A percentile compares a stretch with the other conserved stretches of the same genome.
These are phyloP conservation scores for Tragelaphus imberbis DNA, from an alignment of 2,113 vertebrate species.

Conservation along the genomic window DNA sequence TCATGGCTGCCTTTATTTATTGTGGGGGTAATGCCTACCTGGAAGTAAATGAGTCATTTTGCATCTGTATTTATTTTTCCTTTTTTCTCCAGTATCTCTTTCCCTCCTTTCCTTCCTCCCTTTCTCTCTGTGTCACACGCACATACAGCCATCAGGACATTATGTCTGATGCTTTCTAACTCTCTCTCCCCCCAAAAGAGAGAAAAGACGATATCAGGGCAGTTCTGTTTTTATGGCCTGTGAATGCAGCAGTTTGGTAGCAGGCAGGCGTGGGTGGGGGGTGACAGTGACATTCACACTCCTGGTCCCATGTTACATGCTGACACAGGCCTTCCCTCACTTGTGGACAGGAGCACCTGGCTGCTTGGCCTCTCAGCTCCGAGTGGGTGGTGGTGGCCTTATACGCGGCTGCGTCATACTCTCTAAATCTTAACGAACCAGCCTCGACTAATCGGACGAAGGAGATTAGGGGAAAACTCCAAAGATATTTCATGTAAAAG, in stretches of 20 bases:
- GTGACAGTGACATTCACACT: constrained; percentile 1
- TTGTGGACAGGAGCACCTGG: background rate
- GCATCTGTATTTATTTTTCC: background rate
- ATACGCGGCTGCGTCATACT: background rate
- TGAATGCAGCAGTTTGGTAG: background rate
- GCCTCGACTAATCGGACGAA: background rate
- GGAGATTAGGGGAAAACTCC: background rate
- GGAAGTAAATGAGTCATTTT: background rate
- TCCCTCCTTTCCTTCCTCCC: background rate
- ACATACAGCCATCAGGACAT: background rate
- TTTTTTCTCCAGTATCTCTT: background rate
- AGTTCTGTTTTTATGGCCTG: background rate
- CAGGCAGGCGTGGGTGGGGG: too few relatives aligned
- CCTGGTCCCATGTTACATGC: rapidly evolving
- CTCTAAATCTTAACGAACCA: background rate
- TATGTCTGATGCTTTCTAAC: background rate
- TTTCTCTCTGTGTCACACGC: background rate
- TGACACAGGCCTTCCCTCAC: background rate
- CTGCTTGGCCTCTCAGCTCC: constrained; percentile 11
- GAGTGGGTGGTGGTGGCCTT: background rate
- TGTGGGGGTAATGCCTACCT: background rate
- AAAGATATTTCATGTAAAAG: constrained; percentile 13
- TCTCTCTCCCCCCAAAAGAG: background rate
- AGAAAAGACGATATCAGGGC: background rate
- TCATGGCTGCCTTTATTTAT: background rate